Evolutionary conservation across 2,888 invertebrate species (phyloP), one percentile per base, ranked within the genome.

Genomic region (Cryptosula pallasiana): DNA sequence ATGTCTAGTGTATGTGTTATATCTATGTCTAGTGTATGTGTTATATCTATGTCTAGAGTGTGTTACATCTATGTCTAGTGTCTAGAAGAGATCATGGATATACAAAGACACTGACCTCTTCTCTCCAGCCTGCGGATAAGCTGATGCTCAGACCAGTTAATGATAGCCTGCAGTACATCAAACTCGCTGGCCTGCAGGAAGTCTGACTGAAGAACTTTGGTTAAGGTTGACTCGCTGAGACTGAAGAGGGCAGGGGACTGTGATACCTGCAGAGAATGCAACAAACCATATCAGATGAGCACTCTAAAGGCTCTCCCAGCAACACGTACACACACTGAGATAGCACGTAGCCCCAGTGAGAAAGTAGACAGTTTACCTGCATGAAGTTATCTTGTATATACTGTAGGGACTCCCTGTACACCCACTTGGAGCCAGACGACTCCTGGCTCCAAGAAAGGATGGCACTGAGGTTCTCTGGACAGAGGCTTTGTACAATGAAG

Each of bases 381-480:
- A 92, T 89, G 86, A 95, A 96, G 86, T 97, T 96, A 86, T 97
- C 96, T 55, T 93, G 89, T 63, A 97, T 88, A 86, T 91, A 95
- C 81, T 95, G 93, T 83, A 93, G 89, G 71, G 95, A 94, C 85
- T 94, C 93, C 16, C 92, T 88, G 80, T 92, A 91, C 69, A 95
- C 93, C 95, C 95, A 97, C 55, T 90, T 90, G 20, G 93, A 93
- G 72, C 96, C 96, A 84, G 96, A 93, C 0, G 94, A 90, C 82
- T 93, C 92, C 77, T 90, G 88, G 25, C 93, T 91, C 98, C 97
- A 98, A 55, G 81, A 90, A 76, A 96, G 88, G 75, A 95, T 91
- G 5, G 93, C 91, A 78, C 86, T 78, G 73, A 97, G 87, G 58
- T 92, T 93, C 76, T 96, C 95, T 75, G 93, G 86, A 0, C 90